Evolutionary conservation across 2,797 vertebrate genomes (phyloP), one percentile per base, ranked within the genome.

Genomic region (Enteromius argenteus): DNA sequence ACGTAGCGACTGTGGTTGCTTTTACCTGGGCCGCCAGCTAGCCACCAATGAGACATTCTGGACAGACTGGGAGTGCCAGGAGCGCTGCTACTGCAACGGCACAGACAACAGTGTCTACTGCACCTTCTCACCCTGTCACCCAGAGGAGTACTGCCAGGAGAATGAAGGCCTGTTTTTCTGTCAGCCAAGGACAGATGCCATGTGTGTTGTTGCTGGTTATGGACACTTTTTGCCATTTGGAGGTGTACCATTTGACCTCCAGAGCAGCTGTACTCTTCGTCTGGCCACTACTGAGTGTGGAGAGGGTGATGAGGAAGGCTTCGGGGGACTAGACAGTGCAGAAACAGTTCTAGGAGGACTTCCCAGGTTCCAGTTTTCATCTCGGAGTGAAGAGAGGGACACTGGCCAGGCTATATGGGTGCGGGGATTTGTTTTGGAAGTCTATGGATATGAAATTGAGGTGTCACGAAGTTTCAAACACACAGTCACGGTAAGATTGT

Each of bases 71-170:
- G 95, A 98, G 88, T 99, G 98, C 91, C 97, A 97, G 89, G 97
- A 97, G 86, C 96, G 97, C 89, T 99, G 98, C 94, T 98, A 96
- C 92, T 99, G 98, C 94, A 99, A 99, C 0, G 97, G 98, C 76
- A 96, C 97, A 0, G 98, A 99, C 95, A 99, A 99, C 93, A 96
- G 94, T 0, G 95, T 99, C 0, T 97, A 97, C 94, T 99, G 98
- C 19, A 95, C 96, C 91, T 94, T 93, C 0, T 27, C 93, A 1
- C 96, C 97, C 51, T 99, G 98, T 90, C 95, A 92, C 80, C 91
- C 95, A 0, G 97, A 99, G 0, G 97, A 99, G 87, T 99, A 96
- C 80, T 99, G 98, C 92, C 93, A 96, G 92, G 97, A 98, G 85
- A 96, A 91, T 9, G 94, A 94, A 0, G 96, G 95, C 35, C 93